Evolutionary conservation across 2,113 vertebrate genomes (phyloP), one percentile per base, ranked within the genome.

Genomic region (Vireo altiloquus): DNA sequence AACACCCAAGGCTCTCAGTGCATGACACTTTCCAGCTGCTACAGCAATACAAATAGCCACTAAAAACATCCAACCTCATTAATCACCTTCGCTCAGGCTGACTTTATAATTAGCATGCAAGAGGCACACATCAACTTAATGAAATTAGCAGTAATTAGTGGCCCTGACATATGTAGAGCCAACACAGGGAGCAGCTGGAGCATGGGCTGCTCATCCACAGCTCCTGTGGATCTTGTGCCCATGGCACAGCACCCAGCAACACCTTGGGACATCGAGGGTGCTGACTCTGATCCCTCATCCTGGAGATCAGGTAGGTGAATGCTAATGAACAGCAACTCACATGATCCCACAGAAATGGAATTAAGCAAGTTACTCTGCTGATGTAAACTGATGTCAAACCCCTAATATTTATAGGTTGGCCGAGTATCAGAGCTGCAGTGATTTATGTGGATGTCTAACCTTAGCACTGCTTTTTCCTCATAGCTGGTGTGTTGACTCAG

Each of bases 131-230:
- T 27, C 0, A 4, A 2, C 30, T 46, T 91, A 92, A 95, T 91
- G 87, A 68, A 95, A 88, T 94, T 88, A 93, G 87, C 28, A 10
- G 75, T 80, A 92, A 96, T 93, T 93, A 93, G 70, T 47, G 74
- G 74, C 66, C 31, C 40, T 44, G 64, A 68, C 20, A 64, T n/a
- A 42, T 0, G 1, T 6, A 33, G 66, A 68, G 63, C 6, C 13
- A 63, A 47, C 15, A 10, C 0, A 2, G 39, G 52, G 15, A 57
- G 14, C 42, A 80, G 59, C 15, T 30, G 3, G 65, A 84, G 33
- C 14, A 0, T 4, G 31, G 13, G 1, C 10, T 6, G 15, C 63
- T n/a, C n/a, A n/a, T n/a, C n/a, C n/a, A 60, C 18, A 8, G 57
- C 57, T 91, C 68, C 53, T 7, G 31, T 31, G 81, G 87, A 28